phyloP scores from a whole-genome alignment of 2,888 invertebrate species.

The Hipparchia semele region DNA sequence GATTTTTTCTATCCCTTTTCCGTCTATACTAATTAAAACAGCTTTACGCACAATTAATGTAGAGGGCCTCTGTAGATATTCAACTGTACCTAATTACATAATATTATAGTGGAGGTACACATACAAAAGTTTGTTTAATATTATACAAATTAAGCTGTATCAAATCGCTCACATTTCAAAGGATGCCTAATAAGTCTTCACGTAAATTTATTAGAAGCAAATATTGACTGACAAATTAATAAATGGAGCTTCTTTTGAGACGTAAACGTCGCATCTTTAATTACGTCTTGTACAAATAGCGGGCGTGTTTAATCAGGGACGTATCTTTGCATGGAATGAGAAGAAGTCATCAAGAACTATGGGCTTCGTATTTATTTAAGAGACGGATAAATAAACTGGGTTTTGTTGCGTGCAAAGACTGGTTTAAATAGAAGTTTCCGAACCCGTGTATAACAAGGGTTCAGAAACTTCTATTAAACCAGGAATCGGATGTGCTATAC shows the following conservation, averaged over 20 bases:
- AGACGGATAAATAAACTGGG: conserved; percentile 55
- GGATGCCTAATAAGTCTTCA: conserved; percentile 52
- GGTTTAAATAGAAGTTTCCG: conserved; percentile 16
- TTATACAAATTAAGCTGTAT: conserved; percentile 29
- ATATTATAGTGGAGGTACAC: background rate
- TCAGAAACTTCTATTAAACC: no score
- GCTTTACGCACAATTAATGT: no score
- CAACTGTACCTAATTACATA: background rate
- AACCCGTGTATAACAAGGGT: background rate
- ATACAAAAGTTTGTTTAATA: conserved; percentile 18
- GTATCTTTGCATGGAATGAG: conserved; percentile 78
- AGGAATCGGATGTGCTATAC: no score
- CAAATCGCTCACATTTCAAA: conserved; percentile 40
- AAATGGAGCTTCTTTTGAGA: conserved; percentile 78
- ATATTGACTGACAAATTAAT: conserved; percentile 78
- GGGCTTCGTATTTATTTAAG: conserved; percentile 61
- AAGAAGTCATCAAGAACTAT: conserved; percentile 79
- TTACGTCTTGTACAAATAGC: conserved; percentile 71
- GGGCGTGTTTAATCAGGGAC: conserved; percentile 70
- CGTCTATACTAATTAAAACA: no score
- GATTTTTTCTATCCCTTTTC: no score
- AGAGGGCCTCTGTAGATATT: background rate
- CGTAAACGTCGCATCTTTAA: conserved; percentile 70
- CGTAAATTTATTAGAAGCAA: conserved; percentile 74
- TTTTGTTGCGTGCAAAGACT: conserved; percentile 40